These are phyloP conservation scores for Temnothorax ravouxi DNA, from an alignment of 2,888 invertebrate genomes.

Conservation along the genomic window DNA sequence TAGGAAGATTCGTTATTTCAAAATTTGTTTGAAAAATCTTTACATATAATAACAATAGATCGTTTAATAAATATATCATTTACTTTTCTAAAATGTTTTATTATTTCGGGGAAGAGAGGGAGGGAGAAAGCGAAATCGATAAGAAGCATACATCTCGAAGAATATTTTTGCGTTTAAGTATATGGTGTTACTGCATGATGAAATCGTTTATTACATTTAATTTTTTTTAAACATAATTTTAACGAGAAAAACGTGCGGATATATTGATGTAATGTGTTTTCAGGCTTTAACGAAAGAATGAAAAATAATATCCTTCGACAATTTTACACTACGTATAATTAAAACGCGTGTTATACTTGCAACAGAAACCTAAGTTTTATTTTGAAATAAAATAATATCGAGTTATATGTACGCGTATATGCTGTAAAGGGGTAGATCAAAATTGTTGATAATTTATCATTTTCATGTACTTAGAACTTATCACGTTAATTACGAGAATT, in stretches of 20 bases:
- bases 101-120: neutral
- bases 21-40: conserved; percentile 14
- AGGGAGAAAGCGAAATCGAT: neutral
- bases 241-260: neutral
- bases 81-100: conserved; percentile 12
- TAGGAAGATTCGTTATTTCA: conserved; percentile 1
- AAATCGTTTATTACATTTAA: neutral
- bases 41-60: conserved; percentile 7
- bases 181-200: neutral
- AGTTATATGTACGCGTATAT: neutral
- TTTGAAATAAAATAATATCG: no score
- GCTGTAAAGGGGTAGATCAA: neutral
- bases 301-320: neutral
- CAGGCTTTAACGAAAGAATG: neutral
- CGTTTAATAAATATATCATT: neutral
- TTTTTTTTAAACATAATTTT: neutral
- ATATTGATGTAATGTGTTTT: neutral
- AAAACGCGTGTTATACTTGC: neutral
- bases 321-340: neutral
- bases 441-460: neutral
- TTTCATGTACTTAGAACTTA: neutral
- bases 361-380: no score
- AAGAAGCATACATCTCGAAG: neutral
- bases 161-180: neutral
- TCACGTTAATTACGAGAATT: neutral